Conservation (phyloP, 2,888 invertebrate genomes). For the Ecliptopera silaceata region DNA sequence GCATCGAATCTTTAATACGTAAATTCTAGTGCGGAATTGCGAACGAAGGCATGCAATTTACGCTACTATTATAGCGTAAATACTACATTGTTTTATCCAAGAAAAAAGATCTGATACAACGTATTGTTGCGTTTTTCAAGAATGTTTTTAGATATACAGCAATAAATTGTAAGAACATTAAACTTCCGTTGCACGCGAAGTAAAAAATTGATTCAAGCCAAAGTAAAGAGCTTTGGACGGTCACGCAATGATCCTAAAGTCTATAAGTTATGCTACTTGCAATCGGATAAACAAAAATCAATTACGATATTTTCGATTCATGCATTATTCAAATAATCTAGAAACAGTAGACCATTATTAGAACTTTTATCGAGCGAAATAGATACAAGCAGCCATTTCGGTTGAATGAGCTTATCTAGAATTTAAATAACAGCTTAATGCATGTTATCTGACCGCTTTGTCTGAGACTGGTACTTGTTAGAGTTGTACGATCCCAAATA, state of each 20-base stretch:
- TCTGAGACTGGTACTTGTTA: too few species aligned
- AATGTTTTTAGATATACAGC: not conserved
- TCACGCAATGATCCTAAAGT: conserved; percentile 13
- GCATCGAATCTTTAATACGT: not conserved
- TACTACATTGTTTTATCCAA: not conserved
- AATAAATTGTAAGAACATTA: conserved; percentile 10
- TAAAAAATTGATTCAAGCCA: conserved; percentile 6
- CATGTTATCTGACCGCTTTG: too few species aligned
- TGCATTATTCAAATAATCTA: not conserved
- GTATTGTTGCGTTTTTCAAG: not conserved
- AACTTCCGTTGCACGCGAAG: conserved; percentile 11
- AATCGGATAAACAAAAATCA: conserved; percentile 14
- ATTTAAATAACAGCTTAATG: too few species aligned
- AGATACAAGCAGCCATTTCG: not conserved
- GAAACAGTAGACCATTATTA: not conserved
- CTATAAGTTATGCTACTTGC: conserved; percentile 23
- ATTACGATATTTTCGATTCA: conserved; percentile 5
- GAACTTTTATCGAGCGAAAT: not conserved
- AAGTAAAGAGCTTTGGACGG: not conserved
- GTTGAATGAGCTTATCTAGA: not conserved
- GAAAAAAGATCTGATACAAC: not conserved
- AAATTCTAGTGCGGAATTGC: not conserved
- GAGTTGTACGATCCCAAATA: too few species aligned
- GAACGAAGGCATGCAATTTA: not conserved
- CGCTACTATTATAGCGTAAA: not conserved